Base-by-base conservation (phyloP, 1,140 invertebrate species). In the Apolygus lucorum region DNA sequence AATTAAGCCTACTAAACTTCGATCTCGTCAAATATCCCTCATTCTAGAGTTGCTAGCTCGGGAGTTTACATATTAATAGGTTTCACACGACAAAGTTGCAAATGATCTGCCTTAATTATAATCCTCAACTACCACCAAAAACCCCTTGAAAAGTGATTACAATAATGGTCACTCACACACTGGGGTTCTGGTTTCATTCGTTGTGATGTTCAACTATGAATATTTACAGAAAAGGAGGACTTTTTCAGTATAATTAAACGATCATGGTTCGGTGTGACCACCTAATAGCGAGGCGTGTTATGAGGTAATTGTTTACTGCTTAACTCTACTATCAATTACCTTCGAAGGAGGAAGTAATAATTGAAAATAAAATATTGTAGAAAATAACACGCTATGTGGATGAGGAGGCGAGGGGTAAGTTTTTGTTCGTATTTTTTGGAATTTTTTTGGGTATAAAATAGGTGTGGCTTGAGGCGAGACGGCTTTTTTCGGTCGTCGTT, bases 241-340 rank as follows among this genome's bases (percentile, higher is more conserved):
- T 17, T 54, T 54, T 21, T n/a, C 52, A 24, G 52, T 24, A n/a
- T n/a, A 63, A 25, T 25, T 22, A 63, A 63, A 25, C 62, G 27
- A 63, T 25, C 62, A 25, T 17, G 17, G 22, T 63, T 42, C 4
- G 34, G 34, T 42, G 34, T 42, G 34, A 42, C 17, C 34, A 42
- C 34, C 34, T 42, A 42, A 42, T 42, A 42, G 34, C 34, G 17
- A 17, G 34, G 17, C 34, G 34, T 42, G 34, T 42, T 42, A 42
- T 42, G 4, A 42, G 34, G 4, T 42, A 42, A 42, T 42, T 42
- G 34, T 42, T 42, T 42, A 42, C 34, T 4, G 34, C 34, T 63
- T 63, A 63, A 63, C 27, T 27, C 62, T 63, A 25, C 21, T 63
- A 63, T 63, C 62, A 63, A 63, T 63, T 63, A 63, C 62, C 27